phyloP scores from a whole-genome alignment of 1,140 invertebrate species.

The Mycetomoellerius zeteki region DNA sequence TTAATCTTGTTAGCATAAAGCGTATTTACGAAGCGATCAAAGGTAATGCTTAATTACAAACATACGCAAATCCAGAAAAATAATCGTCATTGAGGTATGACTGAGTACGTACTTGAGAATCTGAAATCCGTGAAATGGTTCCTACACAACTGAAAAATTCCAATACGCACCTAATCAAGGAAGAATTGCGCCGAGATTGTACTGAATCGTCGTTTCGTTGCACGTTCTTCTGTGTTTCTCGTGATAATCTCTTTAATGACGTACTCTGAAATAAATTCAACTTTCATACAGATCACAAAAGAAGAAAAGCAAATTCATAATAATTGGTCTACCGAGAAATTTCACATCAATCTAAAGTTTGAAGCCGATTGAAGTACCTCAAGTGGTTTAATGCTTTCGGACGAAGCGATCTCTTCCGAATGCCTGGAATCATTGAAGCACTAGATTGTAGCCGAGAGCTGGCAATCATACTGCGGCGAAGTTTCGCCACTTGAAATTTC shows the following conservation, averaged over 20 bases:
- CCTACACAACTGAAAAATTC: neutral
- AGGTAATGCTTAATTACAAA: constrained; percentile 18
- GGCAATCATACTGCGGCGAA: constrained; percentile 37
- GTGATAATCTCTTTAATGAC: neutral
- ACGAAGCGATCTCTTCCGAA: constrained; percentile 51
- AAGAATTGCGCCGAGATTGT: neutral
- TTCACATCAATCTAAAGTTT: constrained; percentile 60
- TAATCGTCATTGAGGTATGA: neutral
- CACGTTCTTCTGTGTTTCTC: neutral
- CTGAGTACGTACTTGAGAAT: constrained; percentile 4
- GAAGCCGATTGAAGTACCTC: constrained; percentile 45
- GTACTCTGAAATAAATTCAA: constrained; percentile 19
- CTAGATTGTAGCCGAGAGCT: constrained; percentile 39
- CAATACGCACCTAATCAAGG: neutral
- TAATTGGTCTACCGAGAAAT: constrained; percentile 50
- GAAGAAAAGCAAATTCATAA: constrained; percentile 45
- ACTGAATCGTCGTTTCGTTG: neutral
- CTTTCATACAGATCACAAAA: neutral
- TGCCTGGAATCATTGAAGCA: constrained; percentile 51
- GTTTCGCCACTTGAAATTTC: constrained; percentile 46
- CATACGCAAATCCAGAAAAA: neutral
- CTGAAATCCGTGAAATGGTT: neutral
- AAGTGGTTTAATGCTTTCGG: constrained; percentile 50
- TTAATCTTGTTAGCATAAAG: neutral
- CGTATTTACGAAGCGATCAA: neutral